Evolutionary conservation across 2,888 invertebrate genomes (phyloP).

Genomic region (Chirona hameri): DNA sequence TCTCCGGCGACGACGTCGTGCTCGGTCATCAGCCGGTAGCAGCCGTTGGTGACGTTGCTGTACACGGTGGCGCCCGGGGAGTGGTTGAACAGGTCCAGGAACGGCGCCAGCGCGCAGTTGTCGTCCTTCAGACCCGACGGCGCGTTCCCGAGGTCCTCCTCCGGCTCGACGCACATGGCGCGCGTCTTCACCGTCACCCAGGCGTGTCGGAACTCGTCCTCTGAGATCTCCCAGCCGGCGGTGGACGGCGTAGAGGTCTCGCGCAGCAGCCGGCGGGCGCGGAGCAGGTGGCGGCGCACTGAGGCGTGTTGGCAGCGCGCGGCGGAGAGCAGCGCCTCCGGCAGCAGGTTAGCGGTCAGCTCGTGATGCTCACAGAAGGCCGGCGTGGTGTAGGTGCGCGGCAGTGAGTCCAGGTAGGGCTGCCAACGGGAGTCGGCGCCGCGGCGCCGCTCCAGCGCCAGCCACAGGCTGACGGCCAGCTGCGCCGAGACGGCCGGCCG

Average conservation of each 20-base stretch:
- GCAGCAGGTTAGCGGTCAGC: constrained; percentile 42
- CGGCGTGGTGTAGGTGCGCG: constrained; percentile 62
- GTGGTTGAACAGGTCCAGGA: constrained; percentile 87
- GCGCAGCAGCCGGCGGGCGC: neutral
- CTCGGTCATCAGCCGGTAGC: constrained; percentile 56
- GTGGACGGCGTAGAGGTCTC: neutral
- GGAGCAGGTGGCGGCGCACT: neutral
- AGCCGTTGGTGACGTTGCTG: constrained; percentile 46
- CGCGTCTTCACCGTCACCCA: constrained; percentile 82
- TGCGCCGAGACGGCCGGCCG: constrained; percentile 56
- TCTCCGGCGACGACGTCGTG: constrained; percentile 57
- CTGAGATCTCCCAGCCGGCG: constrained; percentile 46
- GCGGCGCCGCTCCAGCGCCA: constrained; percentile 64
- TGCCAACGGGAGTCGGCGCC: constrained; percentile 56
- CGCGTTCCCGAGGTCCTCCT: constrained; percentile 56
- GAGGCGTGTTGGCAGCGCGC: neutral
- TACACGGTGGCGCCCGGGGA: constrained; percentile 48
- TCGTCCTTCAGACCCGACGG: constrained; percentile 40
- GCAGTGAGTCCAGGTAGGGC: constrained; percentile 66
- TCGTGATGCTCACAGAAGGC: constrained; percentile 62
- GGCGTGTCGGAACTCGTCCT: constrained; percentile 66
- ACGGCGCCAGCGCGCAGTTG: constrained; percentile 69
- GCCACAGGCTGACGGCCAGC: constrained; percentile 67
- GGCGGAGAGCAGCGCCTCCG: neutral
- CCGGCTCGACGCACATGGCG: constrained; percentile 67